Percentiles rank a stretch among this genome's conserved stretches.
phyloP scores from a whole-genome alignment of 2,888 invertebrate species.

The Panorpa germanica region DNA sequence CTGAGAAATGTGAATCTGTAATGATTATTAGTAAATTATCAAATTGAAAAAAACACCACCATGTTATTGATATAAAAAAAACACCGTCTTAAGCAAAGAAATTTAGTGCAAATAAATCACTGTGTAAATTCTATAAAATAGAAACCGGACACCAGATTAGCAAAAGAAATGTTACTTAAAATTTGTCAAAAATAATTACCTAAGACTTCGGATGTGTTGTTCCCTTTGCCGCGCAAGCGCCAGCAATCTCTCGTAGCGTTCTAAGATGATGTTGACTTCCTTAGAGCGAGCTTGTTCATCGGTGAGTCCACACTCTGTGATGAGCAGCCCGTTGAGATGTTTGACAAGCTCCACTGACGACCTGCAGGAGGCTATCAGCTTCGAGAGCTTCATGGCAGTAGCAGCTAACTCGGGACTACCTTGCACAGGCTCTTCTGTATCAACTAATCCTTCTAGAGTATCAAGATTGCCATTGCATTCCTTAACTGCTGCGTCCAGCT shows the following conservation, averaged over 20 bases:
- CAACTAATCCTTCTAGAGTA: conserved; percentile 41
- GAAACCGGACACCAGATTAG: conserved; percentile 11
- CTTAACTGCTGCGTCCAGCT: conserved; percentile 49
- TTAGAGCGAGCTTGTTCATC: conserved; percentile 43
- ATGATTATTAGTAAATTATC: too few species aligned
- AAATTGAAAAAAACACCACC: neutral
- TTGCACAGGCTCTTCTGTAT: conserved; percentile 32
- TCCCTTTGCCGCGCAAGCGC: conserved; percentile 54
- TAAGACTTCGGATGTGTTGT: conserved; percentile 55
- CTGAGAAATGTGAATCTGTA: too few species aligned
- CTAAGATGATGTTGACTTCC: conserved; percentile 41
- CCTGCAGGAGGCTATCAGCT: conserved; percentile 56
- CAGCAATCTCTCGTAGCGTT: conserved; percentile 47
- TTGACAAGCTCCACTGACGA: conserved; percentile 65
- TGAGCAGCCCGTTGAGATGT: conserved; percentile 54
- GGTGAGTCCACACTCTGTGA: conserved; percentile 52
- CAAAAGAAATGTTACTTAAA: conserved; percentile 10
- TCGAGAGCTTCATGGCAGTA: conserved; percentile 52
- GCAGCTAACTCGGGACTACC: conserved; percentile 33
- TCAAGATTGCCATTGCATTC: conserved; percentile 52
- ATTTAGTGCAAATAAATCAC: conserved; percentile 14
- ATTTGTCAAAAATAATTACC: conserved; percentile 30
- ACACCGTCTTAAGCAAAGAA: conserved; percentile 23
- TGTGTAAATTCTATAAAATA: neutral
- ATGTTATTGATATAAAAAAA: conserved; percentile 10